phyloP scores from a whole-genome alignment of 2,797 vertebrate genomes.

The Merluccius polli region DNA sequence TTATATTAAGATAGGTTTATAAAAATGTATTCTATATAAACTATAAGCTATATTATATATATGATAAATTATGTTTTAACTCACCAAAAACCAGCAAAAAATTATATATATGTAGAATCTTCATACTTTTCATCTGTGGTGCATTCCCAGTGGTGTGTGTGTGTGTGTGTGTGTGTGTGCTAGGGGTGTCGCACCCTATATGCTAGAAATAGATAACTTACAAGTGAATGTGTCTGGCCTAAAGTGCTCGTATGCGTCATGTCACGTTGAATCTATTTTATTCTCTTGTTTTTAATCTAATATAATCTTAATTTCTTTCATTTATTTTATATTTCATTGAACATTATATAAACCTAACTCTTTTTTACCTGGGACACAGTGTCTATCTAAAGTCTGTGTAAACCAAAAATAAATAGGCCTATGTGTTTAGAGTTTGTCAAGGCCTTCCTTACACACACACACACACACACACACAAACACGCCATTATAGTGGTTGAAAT shows the following conservation, averaged over 20 bases:
- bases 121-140: slow-evolving; percentile 50
- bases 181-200: slow-evolving; percentile 36
- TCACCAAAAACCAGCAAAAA: slow-evolving; percentile 64
- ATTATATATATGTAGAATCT: slow-evolving; percentile 21
- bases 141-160: slow-evolving; percentile 22
- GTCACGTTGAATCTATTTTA: background rate
- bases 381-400: no score
- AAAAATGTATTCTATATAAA: background rate
- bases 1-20: background rate
- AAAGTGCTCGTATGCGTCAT: background rate
- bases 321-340: background rate
- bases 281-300: no score
- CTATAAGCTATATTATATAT: background rate
- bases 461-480: no score
- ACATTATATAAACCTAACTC: background rate
- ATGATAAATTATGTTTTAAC: slow-evolving; percentile 30
- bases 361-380: background rate
- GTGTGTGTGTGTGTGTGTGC: slow-evolving; percentile 16
- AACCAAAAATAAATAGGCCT: no score
- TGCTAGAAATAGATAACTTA: slow-evolving; percentile 64
- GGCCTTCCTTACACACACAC: no score
- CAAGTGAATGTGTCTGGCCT: background rate
- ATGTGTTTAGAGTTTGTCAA: no score
- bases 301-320: background rate
- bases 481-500: no score